These are phyloP conservation scores for Athetis lepigone DNA, from an alignment of 2,888 invertebrate genomes.

Conservation along the genomic window DNA sequence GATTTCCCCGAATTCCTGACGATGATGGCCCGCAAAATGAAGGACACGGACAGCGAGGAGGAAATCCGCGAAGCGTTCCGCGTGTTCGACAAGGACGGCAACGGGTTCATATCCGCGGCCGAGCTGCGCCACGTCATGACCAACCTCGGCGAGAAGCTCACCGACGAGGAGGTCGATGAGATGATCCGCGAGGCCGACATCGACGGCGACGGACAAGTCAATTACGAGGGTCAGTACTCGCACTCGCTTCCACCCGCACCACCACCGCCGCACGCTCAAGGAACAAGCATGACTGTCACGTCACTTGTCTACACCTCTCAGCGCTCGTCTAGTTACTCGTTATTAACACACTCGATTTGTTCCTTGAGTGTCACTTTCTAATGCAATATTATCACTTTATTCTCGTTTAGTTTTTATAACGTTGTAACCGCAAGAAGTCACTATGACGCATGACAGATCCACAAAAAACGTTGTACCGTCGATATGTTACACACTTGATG, in stretches of 20 bases:
- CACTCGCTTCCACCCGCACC: conserved; percentile 22
- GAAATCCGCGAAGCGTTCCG: conserved; percentile 99
- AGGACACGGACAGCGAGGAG: conserved; percentile 99
- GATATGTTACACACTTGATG: conserved; percentile 43
- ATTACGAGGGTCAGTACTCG: conserved; percentile 95
- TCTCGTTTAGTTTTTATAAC: conserved; percentile 32
- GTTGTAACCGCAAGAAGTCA: conserved; percentile 50
- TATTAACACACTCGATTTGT: conserved; percentile 31
- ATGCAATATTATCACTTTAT: conserved; percentile 38
- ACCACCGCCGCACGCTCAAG: conserved; percentile 28
- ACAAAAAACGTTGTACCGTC: conserved; percentile 31
- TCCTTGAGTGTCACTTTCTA: conserved; percentile 45
- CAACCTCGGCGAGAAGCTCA: conserved; percentile 99
- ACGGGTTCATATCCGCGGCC: conserved; percentile 99
- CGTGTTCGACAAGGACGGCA: conserved; percentile 99
- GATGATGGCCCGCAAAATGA: conserved; percentile 99
- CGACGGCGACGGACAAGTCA: conserved; percentile 99
- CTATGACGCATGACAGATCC: conserved; percentile 48
- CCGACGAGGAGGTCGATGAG: conserved; percentile 99
- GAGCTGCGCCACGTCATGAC: conserved; percentile 99
- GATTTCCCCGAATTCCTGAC: conserved; percentile 99
- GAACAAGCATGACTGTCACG: conserved; percentile 26
- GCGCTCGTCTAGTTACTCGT: neutral
- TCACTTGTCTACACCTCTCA: neutral
- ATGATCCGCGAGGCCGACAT: conserved; percentile 99